A percentile compares a stretch with the other conserved stretches of the same genome.
These are phyloP conservation scores for Ateles fusciceps DNA, from an alignment of 2,797 vertebrate genomes.

Conservation along the genomic window DNA sequence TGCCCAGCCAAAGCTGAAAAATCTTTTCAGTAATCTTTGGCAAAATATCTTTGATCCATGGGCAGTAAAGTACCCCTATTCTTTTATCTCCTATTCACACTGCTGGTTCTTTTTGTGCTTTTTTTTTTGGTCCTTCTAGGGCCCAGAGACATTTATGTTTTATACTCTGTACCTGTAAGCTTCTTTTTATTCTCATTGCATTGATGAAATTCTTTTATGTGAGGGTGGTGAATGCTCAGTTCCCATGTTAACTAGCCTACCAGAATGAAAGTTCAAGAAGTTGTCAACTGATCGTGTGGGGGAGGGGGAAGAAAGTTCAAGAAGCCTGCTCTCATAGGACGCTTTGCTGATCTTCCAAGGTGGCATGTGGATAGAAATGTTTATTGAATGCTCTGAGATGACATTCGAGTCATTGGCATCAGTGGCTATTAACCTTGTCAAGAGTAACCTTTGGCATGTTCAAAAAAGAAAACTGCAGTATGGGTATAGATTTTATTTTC, in stretches of 20 bases:
- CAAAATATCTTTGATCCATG: conserved; percentile 17
- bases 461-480: background rate
- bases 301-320: background rate
- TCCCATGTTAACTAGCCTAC: conserved; percentile 13
- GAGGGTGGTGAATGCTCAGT: conserved; percentile 3
- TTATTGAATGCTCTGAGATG: background rate
- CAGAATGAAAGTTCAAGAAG: conserved; percentile 51
- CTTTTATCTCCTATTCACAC: background rate
- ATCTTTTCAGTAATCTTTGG: background rate
- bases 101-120: background rate
- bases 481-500: background rate
- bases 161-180: background rate
- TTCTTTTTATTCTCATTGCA: conserved; percentile 29
- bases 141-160: background rate
- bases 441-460: background rate
- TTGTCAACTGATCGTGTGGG: too few species aligned
- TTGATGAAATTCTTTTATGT: conserved; percentile 57
- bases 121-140: background rate
- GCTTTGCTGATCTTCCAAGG: background rate
- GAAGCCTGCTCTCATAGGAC: background rate
- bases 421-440: background rate
- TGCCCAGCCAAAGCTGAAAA: background rate
- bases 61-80: background rate
- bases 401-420: background rate
- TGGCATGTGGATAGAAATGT: background rate